These are phyloP conservation scores for Cantharis lateralis DNA, from an alignment of 2,888 invertebrate species.

Conservation along the genomic window DNA sequence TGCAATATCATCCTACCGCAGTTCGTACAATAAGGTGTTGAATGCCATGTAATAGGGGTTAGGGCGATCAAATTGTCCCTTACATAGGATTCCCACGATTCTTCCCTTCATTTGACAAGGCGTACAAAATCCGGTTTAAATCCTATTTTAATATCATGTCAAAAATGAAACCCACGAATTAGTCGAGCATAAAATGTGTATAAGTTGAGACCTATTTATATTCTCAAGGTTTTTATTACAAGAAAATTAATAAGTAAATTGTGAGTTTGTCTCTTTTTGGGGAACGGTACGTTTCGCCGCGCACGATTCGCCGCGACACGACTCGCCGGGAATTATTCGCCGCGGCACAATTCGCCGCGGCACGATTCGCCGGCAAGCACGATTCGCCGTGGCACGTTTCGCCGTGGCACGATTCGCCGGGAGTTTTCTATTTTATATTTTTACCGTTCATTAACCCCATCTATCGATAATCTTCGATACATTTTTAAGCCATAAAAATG, in stretches of 20 bases:
- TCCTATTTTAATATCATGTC: constrained; percentile 29
- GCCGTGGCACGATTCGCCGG: too few relatives aligned
- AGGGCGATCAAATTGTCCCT: constrained; percentile 28
- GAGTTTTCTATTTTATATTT: too few relatives aligned
- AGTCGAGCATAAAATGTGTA: constrained; percentile 24
- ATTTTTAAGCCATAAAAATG: too few relatives aligned
- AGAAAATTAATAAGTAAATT: background rate
- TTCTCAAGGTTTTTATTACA: constrained; percentile 4
- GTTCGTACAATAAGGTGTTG: constrained; percentile 41
- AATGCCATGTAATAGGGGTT: constrained; percentile 39
- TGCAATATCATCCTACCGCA: constrained; percentile 37
- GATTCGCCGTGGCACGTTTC: too few relatives aligned
- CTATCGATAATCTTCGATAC: too few relatives aligned
- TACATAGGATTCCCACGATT: constrained; percentile 36
- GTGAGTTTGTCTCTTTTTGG: too few relatives aligned
- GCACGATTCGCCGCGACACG: too few relatives aligned
- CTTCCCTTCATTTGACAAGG: constrained; percentile 24
- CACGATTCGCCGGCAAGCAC: too few relatives aligned
- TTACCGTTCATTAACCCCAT: too few relatives aligned
- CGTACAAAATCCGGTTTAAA: constrained; percentile 29
- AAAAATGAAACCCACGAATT: constrained; percentile 25
- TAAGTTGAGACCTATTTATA: constrained; percentile 10
- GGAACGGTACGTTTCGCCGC: too few relatives aligned
- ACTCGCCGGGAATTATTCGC: too few relatives aligned
- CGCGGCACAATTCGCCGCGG: too few relatives aligned